Percentiles rank a stretch among this genome's conserved stretches.
phyloP scores from a whole-genome alignment of 2,113 vertebrate genomes.

The Riparia riparia region DNA sequence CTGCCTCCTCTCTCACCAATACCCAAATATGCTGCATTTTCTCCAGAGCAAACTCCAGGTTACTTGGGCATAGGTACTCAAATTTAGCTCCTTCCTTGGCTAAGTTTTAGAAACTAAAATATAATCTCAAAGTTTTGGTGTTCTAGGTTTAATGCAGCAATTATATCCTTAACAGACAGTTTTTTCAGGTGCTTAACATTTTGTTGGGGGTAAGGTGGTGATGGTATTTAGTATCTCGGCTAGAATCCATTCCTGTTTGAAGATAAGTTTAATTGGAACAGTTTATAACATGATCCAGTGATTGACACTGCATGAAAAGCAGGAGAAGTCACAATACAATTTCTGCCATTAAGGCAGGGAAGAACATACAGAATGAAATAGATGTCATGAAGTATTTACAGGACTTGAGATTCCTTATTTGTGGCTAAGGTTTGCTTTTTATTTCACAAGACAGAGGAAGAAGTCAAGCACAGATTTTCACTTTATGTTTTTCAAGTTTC shows the following conservation, averaged over 20 bases:
- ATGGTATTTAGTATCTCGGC: neutral
- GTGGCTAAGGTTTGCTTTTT: neutral
- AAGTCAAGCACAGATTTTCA: neutral
- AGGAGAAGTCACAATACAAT: neutral
- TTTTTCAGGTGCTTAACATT: neutral
- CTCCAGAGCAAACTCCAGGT: neutral
- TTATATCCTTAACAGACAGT: neutral
- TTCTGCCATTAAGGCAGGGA: neutral
- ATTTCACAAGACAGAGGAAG: slow-evolving; percentile 26
- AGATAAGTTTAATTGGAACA: neutral
- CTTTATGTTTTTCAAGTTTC: neutral
- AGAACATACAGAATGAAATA: neutral
- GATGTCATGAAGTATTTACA: neutral
- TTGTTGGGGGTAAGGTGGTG: neutral
- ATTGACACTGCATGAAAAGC: neutral
- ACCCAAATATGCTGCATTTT: neutral
- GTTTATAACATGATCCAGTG: neutral
- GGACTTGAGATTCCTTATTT: neutral
- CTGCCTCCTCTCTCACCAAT: neutral
- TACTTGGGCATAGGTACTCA: neutral
- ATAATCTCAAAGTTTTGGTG: neutral
- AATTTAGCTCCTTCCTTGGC: neutral
- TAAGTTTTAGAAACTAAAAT: neutral
- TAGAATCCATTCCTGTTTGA: neutral
- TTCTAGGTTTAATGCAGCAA: neutral